A percentile compares a stretch with the other conserved stretches of the same genome.
phyloP scores from a whole-genome alignment of 2,888 invertebrate species.

The Mimumesa dahlbomi region DNA sequence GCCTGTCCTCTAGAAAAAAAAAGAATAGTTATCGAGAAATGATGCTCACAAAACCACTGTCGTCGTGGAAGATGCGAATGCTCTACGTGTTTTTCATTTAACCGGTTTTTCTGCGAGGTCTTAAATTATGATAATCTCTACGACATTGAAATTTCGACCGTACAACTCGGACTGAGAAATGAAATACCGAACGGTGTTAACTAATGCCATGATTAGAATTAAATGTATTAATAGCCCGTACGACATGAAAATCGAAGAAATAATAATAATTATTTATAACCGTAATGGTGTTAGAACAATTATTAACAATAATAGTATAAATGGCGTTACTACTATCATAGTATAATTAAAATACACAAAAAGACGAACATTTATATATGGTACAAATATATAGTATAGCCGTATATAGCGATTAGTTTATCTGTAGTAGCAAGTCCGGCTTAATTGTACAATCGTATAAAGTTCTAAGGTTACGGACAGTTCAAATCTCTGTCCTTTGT shows the following conservation, averaged over 20 bases:
- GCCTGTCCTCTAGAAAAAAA: no score
- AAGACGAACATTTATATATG: constrained; percentile 56
- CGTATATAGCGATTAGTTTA: constrained; percentile 34
- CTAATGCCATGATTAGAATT: not conserved
- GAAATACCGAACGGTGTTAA: not conserved
- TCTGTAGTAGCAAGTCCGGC: constrained; percentile 35
- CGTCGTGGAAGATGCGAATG: constrained; percentile 12
- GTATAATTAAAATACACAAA: constrained; percentile 60
- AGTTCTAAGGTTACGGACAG: constrained; percentile 35
- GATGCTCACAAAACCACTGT: constrained; percentile 10
- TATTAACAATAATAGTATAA: constrained; percentile 43
- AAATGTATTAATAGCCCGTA: constrained; percentile 4
- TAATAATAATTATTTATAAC: constrained; percentile 18
- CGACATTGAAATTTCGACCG: not conserved
- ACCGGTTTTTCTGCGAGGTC: not conserved
- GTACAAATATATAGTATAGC: constrained; percentile 55
- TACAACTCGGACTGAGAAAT: not conserved
- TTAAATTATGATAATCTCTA: not conserved
- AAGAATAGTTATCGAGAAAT: constrained; percentile 4
- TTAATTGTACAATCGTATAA: constrained; percentile 48
- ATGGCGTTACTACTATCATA: constrained; percentile 53
- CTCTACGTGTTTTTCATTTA: constrained; percentile 1
- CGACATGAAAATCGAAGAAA: constrained; percentile 17
- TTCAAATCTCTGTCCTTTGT: not conserved
- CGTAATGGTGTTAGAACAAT: constrained; percentile 31